These are phyloP conservation scores for Sardinella longiceps DNA, from an alignment of 2,797 vertebrate genomes.

Conservation along the genomic window DNA sequence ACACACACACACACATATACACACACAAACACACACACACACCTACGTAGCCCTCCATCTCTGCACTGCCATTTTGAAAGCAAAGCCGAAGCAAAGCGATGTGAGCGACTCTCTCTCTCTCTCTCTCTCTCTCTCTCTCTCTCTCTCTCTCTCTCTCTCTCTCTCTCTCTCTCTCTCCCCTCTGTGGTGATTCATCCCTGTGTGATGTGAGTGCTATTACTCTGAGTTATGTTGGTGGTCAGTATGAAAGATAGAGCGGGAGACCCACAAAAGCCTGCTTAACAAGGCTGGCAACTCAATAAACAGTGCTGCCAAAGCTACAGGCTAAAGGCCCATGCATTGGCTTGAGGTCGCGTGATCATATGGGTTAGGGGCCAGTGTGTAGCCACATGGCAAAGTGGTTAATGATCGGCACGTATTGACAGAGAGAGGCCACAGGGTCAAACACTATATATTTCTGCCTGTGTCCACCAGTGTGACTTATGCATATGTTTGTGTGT, in stretches of 20 bases:
- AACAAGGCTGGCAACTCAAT: slow-evolving; percentile 32
- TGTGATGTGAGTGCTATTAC: neutral
- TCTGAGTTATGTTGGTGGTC: slow-evolving; percentile 38
- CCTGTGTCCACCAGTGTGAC: slow-evolving; percentile 43
- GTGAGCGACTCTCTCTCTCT: too few relatives aligned
- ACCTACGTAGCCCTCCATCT: neutral
- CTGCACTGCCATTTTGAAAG: neutral
- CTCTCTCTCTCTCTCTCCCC: too few relatives aligned
- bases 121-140: too few relatives aligned
- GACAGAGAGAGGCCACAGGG: slow-evolving; percentile 60
- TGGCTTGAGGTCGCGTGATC: slow-evolving; percentile 28
- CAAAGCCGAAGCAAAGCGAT: neutral
- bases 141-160: too few relatives aligned
- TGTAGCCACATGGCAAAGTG: slow-evolving; percentile 40
- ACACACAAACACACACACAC: neutral
- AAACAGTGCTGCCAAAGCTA: too few relatives aligned
- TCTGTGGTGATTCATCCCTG: neutral
- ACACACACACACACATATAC: neutral
- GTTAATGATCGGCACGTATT: slow-evolving; percentile 54
- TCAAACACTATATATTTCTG: slow-evolving; percentile 53
- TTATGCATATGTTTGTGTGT: slow-evolving; percentile 16
- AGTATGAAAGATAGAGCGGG: slow-evolving; percentile 15
- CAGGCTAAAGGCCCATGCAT: slow-evolving; percentile 1
- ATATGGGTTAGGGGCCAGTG: slow-evolving; percentile 22
- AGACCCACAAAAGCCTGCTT: slow-evolving; percentile 13